Evolutionary conservation across 2,888 invertebrate species (phyloP).

Genomic region (Alviniconcha strummeri): DNA sequence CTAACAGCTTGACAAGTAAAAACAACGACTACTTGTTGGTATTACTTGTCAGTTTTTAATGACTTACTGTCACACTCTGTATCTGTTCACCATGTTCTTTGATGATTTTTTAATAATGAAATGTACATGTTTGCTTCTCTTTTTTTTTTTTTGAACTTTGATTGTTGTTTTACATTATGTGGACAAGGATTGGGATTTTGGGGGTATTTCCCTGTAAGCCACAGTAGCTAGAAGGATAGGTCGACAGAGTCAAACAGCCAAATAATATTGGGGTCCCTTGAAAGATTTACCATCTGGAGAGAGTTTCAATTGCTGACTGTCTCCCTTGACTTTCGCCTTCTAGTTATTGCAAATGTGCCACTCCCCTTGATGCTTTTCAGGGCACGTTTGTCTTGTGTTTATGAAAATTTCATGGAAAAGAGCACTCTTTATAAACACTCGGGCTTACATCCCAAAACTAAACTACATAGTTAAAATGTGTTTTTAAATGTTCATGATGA

Average conservation of each 20-base stretch:
- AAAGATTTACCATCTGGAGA: conserved; percentile 5
- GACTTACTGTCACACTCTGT: no score
- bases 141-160: conserved; percentile 2
- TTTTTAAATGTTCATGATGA: background rate
- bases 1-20: no score
- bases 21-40: conserved; percentile 27
- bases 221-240: conserved; percentile 68
- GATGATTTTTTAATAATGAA: background rate
- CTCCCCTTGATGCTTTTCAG: conserved; percentile 50
- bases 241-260: conserved; percentile 48
- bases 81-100: background rate
- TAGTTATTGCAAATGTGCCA: conserved; percentile 67
- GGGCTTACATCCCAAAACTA: conserved; percentile 74
- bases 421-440: conserved; percentile 91
- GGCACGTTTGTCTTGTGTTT: conserved; percentile 87
- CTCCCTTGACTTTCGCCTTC: conserved; percentile 57
- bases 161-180: conserved; percentile 31
- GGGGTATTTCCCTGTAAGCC: conserved; percentile 53
- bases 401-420: conserved; percentile 88
- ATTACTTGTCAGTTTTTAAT: background rate
- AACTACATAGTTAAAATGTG: conserved; percentile 38
- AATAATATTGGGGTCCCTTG: background rate
- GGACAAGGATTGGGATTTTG: conserved; percentile 40
- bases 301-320: conserved; percentile 25
- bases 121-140: background rate